Conservation (phyloP, 2,113 vertebrate species). For the Phyllostomus discolor region DNA sequence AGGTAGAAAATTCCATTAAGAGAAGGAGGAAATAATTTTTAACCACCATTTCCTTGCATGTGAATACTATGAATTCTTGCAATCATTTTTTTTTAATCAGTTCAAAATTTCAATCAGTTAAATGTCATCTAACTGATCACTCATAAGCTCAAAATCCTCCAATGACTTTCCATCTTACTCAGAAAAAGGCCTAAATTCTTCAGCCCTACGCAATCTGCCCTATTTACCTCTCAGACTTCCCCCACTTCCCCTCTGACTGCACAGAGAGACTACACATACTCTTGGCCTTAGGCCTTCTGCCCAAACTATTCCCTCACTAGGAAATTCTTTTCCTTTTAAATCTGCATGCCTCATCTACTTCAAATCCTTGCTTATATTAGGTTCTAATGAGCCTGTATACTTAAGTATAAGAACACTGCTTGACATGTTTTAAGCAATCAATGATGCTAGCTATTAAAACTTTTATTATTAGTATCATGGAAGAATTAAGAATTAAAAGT, state of each 20-base stretch:
- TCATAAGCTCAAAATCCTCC: not conserved
- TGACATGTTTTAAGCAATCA: not conserved
- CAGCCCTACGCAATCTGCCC: not conserved
- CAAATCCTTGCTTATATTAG: not conserved
- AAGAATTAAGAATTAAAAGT: not conserved
- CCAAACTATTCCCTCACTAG: not conserved
- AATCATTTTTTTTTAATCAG: constrained; percentile 6
- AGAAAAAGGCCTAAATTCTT: not conserved
- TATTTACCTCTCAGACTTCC: not conserved
- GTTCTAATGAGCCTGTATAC: not conserved
- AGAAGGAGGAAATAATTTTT: not conserved
- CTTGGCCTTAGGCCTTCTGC: not conserved
- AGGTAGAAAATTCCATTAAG: constrained; percentile 6
- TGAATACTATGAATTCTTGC: not conserved
- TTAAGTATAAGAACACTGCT: not conserved
- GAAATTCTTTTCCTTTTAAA: not conserved
- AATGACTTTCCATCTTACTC: constrained; percentile 18
- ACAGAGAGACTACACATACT: not conserved
- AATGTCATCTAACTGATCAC: constrained; percentile 13
- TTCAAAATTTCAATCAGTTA: not conserved
- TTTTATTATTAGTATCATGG: not conserved
- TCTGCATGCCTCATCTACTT: not conserved
- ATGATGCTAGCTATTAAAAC: not conserved
- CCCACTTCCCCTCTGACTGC: not conserved
- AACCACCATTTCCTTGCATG: not conserved